Base-by-base conservation (phyloP, 1,140 invertebrate genomes). In the Hestina assimilis region DNA sequence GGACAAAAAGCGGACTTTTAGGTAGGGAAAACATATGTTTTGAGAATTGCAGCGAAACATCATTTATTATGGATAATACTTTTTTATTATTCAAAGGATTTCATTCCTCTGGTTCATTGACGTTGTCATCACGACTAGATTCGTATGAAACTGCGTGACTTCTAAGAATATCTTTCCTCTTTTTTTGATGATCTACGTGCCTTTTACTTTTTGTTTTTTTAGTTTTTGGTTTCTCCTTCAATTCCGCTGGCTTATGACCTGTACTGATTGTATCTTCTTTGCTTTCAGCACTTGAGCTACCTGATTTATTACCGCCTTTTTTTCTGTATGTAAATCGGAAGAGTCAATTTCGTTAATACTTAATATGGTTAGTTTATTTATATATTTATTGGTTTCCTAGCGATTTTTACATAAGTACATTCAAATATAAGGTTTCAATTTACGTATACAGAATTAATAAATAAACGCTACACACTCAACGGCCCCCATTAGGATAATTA, bases 41-140 rank as follows among this genome's bases (percentile, higher is more conserved):
- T n/a, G n/a, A n/a, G 6, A 35, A 40, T 26, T 17, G 11, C 14
- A 24, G 17, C 19, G 7, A 51, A 40, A 35, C 6, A 35, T 12
- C 9, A 15, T 52, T 52, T 31, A 8, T 42, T 12, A 21, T 12
- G 19, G 9, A 50, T 38, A 3, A 38, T 9, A n/a, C 19, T 17
- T 26, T 21, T 11, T 51, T 51, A 23, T 21, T 4, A 15, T 4
- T 29, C 2, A 20, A 38, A 35, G 45, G 24, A 40, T 5, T 45
- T 42, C 35, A 58, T 46, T 47, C 55, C 17, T 72, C 70, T 14
- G 77, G 79, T 41, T 84, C 77, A 43, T 84, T 84, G 4, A 82
- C 79, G 46, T 81, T 78, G 3, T 82, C 81, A 29, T 84, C 81
- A 24, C 67, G 63, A 59, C 77, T 84, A 9, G 81, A 84, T 29